Percentiles rank a stretch among this genome's conserved stretches.
phyloP scores from a whole-genome alignment of 2,113 vertebrate genomes.

The Orientallactaga bullata region DNA sequence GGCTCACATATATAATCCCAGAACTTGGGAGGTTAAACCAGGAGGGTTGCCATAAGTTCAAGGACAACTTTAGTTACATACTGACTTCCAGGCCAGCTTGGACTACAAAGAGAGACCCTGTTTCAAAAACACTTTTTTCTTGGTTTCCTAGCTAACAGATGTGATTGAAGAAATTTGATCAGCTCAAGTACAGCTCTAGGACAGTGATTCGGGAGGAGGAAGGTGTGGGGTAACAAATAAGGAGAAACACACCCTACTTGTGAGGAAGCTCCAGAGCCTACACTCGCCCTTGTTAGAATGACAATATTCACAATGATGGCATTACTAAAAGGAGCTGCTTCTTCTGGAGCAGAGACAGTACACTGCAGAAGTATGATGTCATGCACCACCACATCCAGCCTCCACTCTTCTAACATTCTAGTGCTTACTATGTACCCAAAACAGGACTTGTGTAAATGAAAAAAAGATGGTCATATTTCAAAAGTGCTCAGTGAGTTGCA shows the following conservation, averaged over 20 bases:
- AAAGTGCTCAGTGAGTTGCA: slow-evolving; percentile 43
- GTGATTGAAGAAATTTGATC: slow-evolving; percentile 20
- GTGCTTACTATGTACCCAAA: slow-evolving; percentile 27
- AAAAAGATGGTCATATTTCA: slow-evolving; percentile 44
- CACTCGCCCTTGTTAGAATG: not conserved
- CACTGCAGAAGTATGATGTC: not conserved
- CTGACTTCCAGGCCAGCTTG: not conserved
- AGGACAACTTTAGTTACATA: not conserved
- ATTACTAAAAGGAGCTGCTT: slow-evolving; percentile 16
- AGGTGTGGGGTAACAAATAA: not conserved
- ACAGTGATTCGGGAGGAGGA: not conserved
- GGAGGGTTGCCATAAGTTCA: not conserved
- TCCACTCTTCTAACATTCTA: slow-evolving; percentile 42
- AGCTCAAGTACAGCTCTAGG: slow-evolving; percentile 47
- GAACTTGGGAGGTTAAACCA: not conserved
- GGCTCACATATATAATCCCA: not conserved
- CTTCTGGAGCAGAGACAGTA: not conserved
- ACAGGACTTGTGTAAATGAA: slow-evolving; percentile 32
- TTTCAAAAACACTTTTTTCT: not conserved
- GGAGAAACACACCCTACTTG: not conserved
- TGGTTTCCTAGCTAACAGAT: slow-evolving; percentile 56
- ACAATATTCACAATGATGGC: slow-evolving; percentile 14
- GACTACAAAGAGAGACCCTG: not conserved
- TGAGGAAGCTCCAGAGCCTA: not conserved
- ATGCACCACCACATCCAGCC: not conserved